These are phyloP conservation scores for Steinernema hermaphroditum DNA, from an alignment of 2,888 invertebrate species.

Conservation along the genomic window DNA sequence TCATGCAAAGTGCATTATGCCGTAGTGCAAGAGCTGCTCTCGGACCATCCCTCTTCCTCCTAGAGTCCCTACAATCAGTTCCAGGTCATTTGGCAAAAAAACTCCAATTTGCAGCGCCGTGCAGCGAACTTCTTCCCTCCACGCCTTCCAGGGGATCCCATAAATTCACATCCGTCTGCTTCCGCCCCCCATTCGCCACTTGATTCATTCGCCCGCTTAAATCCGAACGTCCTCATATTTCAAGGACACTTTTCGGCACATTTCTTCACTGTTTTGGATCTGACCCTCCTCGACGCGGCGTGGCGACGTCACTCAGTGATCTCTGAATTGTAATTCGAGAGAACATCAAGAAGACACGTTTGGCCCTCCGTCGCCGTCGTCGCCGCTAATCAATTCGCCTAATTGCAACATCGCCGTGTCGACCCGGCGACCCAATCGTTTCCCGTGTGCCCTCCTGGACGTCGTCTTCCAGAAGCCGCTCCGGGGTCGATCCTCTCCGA, in stretches of 20 bases:
- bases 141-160: too few relatives aligned
- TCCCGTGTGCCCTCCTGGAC: background rate
- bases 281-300: too few relatives aligned
- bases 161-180: background rate
- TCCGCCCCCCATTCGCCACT: background rate
- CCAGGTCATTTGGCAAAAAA: too few relatives aligned
- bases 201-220: background rate
- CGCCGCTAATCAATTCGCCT: slow-evolving; percentile 8
- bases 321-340: slow-evolving; percentile 5
- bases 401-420: background rate
- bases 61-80: too few relatives aligned
- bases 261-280: background rate
- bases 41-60: too few relatives aligned
- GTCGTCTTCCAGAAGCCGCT: background rate
- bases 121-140: background rate
- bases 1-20: too few relatives aligned
- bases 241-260: background rate
- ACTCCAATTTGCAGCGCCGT: background rate
- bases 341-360: background rate
- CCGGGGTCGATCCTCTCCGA: background rate
- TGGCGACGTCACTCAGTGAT: too few relatives aligned
- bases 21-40: too few relatives aligned
- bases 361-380: background rate
- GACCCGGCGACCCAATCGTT: background rate
- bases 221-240: slow-evolving; percentile 12